Conservation (phyloP, 2,888 invertebrate species). For the Rhimphoctona megacephalus region DNA sequence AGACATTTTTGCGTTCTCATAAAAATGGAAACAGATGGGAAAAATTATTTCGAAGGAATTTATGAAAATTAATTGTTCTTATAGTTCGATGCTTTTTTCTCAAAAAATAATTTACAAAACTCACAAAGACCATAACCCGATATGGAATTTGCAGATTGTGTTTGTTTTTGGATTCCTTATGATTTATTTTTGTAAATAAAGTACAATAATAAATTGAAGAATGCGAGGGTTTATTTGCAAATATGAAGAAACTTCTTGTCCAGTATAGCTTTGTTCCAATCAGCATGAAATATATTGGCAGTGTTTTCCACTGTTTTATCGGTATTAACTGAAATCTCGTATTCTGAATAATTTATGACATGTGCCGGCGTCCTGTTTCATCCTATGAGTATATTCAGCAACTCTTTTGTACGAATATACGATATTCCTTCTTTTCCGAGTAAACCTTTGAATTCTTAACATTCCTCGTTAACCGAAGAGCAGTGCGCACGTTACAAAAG, state of each 20-base stretch:
- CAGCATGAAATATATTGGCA: conserved; percentile 15
- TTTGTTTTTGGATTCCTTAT: neutral
- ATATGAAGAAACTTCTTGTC: conserved; percentile 16
- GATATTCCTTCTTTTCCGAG: conserved; percentile 53
- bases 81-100: too few relatives aligned
- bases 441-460: conserved; percentile 56
- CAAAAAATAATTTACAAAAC: neutral
- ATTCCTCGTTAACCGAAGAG: conserved; percentile 60
- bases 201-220: neutral
- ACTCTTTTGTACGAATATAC: conserved; percentile 8
- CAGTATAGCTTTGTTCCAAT: neutral
- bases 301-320: conserved; percentile 10
- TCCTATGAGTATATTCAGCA: conserved; percentile 22
- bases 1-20: conserved; percentile 38
- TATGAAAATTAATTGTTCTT: neutral
- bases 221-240: neutral
- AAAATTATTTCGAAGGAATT: neutral
- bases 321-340: conserved; percentile 22
- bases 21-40: conserved; percentile 9
- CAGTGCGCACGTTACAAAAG: conserved; percentile 14
- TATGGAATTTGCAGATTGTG: neutral
- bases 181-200: neutral
- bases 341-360: conserved; percentile 55
- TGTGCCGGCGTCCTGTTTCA: conserved; percentile 29
- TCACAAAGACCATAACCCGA: neutral